Base-by-base conservation (phyloP, 1,140 invertebrate species). In the Monomorium pharaonis region DNA sequence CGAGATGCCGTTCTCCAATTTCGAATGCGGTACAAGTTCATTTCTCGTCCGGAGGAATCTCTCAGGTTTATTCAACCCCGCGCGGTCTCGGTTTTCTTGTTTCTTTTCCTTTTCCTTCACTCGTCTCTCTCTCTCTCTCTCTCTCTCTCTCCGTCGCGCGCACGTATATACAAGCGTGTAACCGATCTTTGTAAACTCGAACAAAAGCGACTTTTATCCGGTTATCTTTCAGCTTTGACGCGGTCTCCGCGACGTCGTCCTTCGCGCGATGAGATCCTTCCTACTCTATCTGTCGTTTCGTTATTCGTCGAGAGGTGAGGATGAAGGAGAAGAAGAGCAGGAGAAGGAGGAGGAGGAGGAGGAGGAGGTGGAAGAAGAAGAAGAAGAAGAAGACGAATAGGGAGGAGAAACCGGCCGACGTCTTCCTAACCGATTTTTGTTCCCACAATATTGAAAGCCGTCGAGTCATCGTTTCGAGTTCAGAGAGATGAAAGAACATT, bases 381-480 rank as follows among this genome's bases (percentile, higher is more conserved):
- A 74, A 51, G 69, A 77, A 27, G 75, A 74, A 56, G 85, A 76
- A 80, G 77, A 75, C 83, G 60, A 62, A 76, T 84, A 83, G 83
- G 56, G 74, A 60, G 78, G 69, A 89, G 69, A 91, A 86, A 90
- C 87, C 77, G 67, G 77, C 90, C 88, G 90, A 90, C 83, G 84
- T 86, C 77, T 92, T 91, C 90, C 89, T 89, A 86, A 90, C 91
- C 91, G 86, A 94, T 93, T 94, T 93, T 92, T 90, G 92, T 95
- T 95, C 94, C 94, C 94, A 95, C 93, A 95, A 94, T 94, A 94
- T 93, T 94, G 93, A 94, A 94, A 94, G 92, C 58, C 91, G 94
- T 93, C 91, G 93, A 94, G 93, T 95, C 94, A 95, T 94, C 92
- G 89, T 94, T 94, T 93, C 90, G 92, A 93, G 94, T 92, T 91